A percentile compares a stretch with the other conserved stretches of the same genome.
Evolutionary conservation across 2,888 invertebrate genomes (phyloP).

Genomic region (Euproctis similis): DNA sequence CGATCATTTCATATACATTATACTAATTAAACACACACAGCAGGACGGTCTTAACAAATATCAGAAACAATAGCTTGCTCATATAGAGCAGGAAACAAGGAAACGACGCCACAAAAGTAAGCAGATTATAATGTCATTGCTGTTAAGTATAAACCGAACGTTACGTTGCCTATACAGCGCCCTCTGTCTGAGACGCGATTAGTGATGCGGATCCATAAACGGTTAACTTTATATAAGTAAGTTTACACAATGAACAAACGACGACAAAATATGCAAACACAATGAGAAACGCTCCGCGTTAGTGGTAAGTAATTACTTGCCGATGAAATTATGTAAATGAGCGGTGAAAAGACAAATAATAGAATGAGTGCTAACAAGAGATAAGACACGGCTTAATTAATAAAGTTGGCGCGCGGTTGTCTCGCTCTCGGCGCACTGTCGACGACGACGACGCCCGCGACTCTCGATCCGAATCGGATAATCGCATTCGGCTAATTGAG

Average conservation of each 20-base stretch:
- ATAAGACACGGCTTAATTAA: conserved; percentile 76
- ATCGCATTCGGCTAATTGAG: conserved; percentile 74
- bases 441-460: conserved; percentile 54
- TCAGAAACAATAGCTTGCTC: conserved; percentile 55
- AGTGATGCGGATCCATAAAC: conserved; percentile 15
- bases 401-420: conserved; percentile 72
- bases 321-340: conserved; percentile 76
- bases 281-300: conserved; percentile 59
- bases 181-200: conserved; percentile 12
- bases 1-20: conserved; percentile 75
- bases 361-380: conserved; percentile 77
- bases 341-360: conserved; percentile 76
- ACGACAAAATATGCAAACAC: conserved; percentile 67
- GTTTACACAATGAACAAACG: conserved; percentile 56
- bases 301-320: conserved; percentile 70
- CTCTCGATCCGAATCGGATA: conserved; percentile 70
- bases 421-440: conserved; percentile 54
- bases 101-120: conserved; percentile 27
- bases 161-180: conserved; percentile 13
- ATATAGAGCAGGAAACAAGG: conserved; percentile 48
- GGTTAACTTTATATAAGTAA: conserved; percentile 35
- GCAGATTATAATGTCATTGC: conserved; percentile 14
- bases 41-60: conserved; percentile 60
- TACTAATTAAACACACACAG: conserved; percentile 73
- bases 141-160: conserved; percentile 16